A percentile compares a stretch with the other conserved stretches of the same genome.
Evolutionary conservation across 2,888 invertebrate genomes (phyloP).

Genomic region (Tridacna gigas): DNA sequence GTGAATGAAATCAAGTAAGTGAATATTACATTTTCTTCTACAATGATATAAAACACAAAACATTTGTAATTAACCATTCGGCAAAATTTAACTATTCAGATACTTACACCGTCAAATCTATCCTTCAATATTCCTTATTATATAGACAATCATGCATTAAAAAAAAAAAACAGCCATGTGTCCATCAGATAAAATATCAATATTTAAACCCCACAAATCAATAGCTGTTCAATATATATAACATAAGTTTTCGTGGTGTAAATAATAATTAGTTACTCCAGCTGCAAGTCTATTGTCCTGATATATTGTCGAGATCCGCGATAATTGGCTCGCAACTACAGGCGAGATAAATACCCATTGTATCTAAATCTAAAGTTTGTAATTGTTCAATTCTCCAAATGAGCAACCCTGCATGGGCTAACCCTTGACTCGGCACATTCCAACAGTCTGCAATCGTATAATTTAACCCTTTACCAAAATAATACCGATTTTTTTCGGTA

Average conservation of each 20-base stretch:
- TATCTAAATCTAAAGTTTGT: not conserved
- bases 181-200: too few species aligned
- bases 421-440: not conserved
- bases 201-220: not conserved
- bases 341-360: constrained; percentile 42
- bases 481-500: too few species aligned
- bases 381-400: not conserved
- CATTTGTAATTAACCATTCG: too few species aligned
- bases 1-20: too few species aligned
- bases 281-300: not conserved
- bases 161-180: not conserved
- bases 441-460: not conserved
- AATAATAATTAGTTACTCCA: constrained; percentile 17
- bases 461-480: not conserved
- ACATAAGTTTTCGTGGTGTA: constrained; percentile 6
- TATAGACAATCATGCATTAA: constrained; percentile 8
- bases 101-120: not conserved
- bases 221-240: not conserved
- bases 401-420: not conserved
- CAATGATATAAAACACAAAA: too few species aligned
- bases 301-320: constrained; percentile 26
- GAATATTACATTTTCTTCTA: too few species aligned
- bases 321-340: constrained; percentile 16
- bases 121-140: not conserved
- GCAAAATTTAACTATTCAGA: not conserved